phyloP scores from a whole-genome alignment of 2,888 invertebrate species.

The Alitta virens region DNA sequence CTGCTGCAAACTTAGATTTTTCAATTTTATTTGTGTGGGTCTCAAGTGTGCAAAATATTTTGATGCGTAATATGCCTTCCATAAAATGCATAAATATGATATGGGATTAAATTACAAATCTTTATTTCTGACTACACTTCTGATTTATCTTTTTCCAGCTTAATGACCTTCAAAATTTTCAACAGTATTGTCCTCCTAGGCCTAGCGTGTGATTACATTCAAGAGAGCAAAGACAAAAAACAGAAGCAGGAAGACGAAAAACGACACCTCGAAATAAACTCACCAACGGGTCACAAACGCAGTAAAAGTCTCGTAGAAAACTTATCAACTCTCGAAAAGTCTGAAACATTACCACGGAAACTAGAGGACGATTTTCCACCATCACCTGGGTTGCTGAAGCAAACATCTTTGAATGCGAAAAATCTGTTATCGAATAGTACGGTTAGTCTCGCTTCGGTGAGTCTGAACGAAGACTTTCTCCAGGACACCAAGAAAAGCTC shows the following conservation, averaged over 20 bases:
- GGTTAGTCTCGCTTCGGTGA: conserved; percentile 68
- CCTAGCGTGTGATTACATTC: conserved; percentile 83
- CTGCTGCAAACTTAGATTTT: too few relatives aligned
- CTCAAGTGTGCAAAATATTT: too few relatives aligned
- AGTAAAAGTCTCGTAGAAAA: conserved; percentile 12
- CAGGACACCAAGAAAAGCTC: background rate
- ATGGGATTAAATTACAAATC: too few relatives aligned
- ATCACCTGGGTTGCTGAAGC: background rate
- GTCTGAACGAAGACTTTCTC: conserved; percentile 70
- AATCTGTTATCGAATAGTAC: conserved; percentile 79
- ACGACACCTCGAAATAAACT: background rate
- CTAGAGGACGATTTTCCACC: background rate
- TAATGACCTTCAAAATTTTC: conserved; percentile 64
- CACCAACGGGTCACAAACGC: background rate
- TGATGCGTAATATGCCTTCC: too few relatives aligned
- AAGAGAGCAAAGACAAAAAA: conserved; percentile 55
- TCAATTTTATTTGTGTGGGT: too few relatives aligned
- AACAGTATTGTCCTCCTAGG: conserved; percentile 88
- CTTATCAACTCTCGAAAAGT: background rate
- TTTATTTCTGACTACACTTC: too few relatives aligned
- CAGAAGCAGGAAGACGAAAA: background rate
- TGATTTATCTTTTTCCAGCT: conserved; percentile 40
- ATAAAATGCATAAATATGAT: too few relatives aligned
- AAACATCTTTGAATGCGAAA: conserved; percentile 2
- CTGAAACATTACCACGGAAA: background rate